Conservation (phyloP, 2,113 vertebrate species). For the Isurus oxyrinchus region DNA sequence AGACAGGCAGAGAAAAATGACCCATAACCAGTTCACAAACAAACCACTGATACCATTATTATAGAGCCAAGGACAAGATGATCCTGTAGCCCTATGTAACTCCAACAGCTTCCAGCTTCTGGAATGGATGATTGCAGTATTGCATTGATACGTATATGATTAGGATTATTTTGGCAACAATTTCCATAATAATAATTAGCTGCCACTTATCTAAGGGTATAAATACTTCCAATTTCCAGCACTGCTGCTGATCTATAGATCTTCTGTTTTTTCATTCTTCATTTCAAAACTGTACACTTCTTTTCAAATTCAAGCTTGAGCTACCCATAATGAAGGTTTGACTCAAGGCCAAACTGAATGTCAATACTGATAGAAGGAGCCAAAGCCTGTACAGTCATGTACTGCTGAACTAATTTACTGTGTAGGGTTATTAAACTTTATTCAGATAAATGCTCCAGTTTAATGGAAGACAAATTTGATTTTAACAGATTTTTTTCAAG, state of each 20-base stretch:
- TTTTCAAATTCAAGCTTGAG: slow-evolving; percentile 20
- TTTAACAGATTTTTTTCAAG: slow-evolving; percentile 33
- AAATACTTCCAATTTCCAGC: neutral
- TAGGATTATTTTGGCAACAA: neutral
- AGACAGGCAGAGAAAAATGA: neutral
- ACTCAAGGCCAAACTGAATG: slow-evolving; percentile 21
- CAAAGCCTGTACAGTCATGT: neutral
- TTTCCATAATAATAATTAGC: neutral
- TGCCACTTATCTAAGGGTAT: neutral
- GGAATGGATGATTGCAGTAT: neutral
- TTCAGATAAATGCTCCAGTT: slow-evolving; percentile 34
- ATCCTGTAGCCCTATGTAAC: neutral
- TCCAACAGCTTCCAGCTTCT: neutral
- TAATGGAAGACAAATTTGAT: slow-evolving; percentile 36
- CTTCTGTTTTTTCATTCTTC: neutral
- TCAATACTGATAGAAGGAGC: slow-evolving; percentile 21
- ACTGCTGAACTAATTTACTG: slow-evolving; percentile 28
- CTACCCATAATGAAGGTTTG: slow-evolving; percentile 2
- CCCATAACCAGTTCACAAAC: neutral
- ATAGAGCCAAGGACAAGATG: neutral
- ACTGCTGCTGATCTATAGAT: neutral
- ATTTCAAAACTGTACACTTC: slow-evolving; percentile 7
- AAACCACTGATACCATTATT: neutral
- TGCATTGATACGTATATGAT: neutral
- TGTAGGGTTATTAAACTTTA: slow-evolving; percentile 34